Evolutionary conservation across 2,113 vertebrate genomes (phyloP), one percentile per base, ranked within the genome.

Genomic region (Uropsilus gracilis): DNA sequence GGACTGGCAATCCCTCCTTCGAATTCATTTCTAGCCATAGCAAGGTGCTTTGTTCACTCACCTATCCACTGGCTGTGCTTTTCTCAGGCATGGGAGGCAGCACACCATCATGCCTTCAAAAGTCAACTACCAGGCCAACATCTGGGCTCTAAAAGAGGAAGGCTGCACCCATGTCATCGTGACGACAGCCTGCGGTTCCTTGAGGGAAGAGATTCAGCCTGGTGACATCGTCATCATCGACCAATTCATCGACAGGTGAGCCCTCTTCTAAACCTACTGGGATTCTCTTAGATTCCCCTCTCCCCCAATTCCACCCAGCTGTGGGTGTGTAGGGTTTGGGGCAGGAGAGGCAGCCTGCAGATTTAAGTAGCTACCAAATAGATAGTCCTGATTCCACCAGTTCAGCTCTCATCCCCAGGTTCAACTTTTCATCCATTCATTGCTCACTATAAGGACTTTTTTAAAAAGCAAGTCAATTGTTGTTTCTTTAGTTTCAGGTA

Each of bases 211-310:
- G 97, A 99, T 99, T 97, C 99, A 99, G 48, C 99, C 99, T 0
- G 99, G 99, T 26, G 99, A 99, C 89, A 99, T 99, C 8, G 98
- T 99, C 94, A 98, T 99, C 59, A 98, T 99, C 1, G 99, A 99
- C 97, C 99, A 99, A 90, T 99, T 99, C 98, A 99, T 99, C 92
- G 99, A 99, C 98, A 98, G 99, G 99, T 99, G 86, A 97, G 98
- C 20, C 78, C 71, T 88, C 34, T 61, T 17, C 4, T 4, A 20
- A 14, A 46, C 28, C 16, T 46, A n/a, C 17, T 5, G 6, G 63
- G 30, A 8, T 17, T n/a, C 10, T 28, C 8, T 13, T 26, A 39
- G n/a, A 1, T 76, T 24, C 0, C 69, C 50, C n/a, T n/a, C n/a
- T n/a, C n/a, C n/a, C n/a, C n/a, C n/a, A n/a, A n/a, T n/a, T n/a